Percentiles rank a stretch among this genome's conserved stretches.
Conservation (phyloP, 2,797 vertebrate species). For the Mionectes olivaceus region DNA sequence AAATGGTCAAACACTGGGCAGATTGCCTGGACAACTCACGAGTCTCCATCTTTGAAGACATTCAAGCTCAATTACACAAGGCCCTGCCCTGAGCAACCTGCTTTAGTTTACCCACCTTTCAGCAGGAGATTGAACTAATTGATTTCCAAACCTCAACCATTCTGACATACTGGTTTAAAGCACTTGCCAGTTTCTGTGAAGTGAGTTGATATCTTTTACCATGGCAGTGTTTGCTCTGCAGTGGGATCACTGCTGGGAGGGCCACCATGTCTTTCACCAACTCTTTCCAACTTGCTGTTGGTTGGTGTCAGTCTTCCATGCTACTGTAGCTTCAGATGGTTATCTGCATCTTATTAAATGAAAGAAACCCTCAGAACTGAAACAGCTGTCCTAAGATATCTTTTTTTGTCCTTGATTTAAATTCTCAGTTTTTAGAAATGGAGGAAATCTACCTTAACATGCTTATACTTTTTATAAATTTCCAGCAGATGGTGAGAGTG, state of each 20-base stretch:
- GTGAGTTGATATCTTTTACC: background rate
- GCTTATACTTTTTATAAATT: slow-evolving; percentile 62
- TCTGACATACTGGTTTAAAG: background rate
- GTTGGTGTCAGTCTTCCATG: background rate
- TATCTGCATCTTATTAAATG: background rate
- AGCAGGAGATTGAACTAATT: background rate
- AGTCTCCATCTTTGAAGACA: background rate
- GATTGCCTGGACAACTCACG: background rate
- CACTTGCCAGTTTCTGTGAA: background rate
- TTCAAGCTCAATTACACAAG: background rate
- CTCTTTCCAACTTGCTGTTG: background rate
- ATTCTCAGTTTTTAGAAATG: slow-evolving; percentile 34
- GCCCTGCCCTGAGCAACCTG: background rate
- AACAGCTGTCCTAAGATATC: background rate
- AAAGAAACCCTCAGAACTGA: background rate
- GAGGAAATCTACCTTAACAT: slow-evolving; percentile 55
- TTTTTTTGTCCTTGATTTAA: slow-evolving; percentile 26
- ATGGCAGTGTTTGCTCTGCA: background rate
- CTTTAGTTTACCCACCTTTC: background rate
- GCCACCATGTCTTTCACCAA: background rate
- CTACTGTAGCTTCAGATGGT: background rate
- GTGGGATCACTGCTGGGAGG: background rate
- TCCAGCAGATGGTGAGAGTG: slow-evolving; percentile 60
- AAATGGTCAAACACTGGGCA: background rate
- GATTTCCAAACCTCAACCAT: background rate